Percentiles rank a stretch among this genome's conserved stretches.
phyloP scores from a whole-genome alignment of 2,113 vertebrate species.

The Amazona guildingii region DNA sequence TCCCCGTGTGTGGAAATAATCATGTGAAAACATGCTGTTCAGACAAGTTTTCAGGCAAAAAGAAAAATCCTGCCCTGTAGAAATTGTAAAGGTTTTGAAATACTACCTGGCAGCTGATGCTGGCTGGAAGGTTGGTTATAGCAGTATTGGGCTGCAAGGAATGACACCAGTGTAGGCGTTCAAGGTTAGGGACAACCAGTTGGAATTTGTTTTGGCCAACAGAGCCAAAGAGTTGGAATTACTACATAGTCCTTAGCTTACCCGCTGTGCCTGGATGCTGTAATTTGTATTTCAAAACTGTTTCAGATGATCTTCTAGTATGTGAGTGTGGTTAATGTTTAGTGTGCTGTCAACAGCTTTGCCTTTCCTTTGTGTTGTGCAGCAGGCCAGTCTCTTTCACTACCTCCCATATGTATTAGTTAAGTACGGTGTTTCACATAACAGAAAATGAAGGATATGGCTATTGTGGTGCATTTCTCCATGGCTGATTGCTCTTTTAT shows the following conservation, averaged over 20 bases:
- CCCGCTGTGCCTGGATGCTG: neutral
- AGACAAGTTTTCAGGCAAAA: neutral
- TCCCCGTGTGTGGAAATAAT: neutral
- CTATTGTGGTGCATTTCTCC: neutral
- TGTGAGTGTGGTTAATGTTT: neutral
- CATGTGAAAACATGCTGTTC: neutral
- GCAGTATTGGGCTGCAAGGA: neutral
- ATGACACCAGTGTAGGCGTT: neutral
- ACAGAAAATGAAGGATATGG: neutral
- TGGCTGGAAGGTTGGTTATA: neutral
- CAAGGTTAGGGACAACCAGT: neutral
- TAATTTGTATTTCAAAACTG: neutral
- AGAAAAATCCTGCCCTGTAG: neutral
- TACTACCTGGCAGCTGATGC: neutral
- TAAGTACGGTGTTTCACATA: neutral
- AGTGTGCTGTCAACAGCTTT: neutral
- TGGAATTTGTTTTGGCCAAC: neutral
- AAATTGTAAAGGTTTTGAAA: neutral
- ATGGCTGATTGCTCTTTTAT: slow-evolving; percentile 38
- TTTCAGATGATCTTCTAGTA: neutral
- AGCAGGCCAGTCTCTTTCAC: neutral
- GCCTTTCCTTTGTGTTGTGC: neutral
- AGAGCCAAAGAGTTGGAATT: neutral
- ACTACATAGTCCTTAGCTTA: neutral
- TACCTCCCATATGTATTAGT: neutral